Conservation (phyloP, 2,113 vertebrate species). For the Mesembrinibis cayennensis region DNA sequence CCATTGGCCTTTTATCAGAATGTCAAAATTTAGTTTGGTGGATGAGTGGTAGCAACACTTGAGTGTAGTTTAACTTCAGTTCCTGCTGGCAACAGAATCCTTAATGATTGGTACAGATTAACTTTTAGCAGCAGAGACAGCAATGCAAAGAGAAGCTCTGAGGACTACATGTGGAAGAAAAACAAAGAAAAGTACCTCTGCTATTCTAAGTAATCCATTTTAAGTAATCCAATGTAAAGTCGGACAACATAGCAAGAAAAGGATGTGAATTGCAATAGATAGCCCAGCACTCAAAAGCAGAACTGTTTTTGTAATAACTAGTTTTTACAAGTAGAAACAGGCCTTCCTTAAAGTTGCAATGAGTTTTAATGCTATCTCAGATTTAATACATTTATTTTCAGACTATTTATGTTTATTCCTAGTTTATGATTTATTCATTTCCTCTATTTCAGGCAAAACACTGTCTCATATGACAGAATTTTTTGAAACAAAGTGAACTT, state of each 20-base stretch:
- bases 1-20: neutral
- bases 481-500: neutral
- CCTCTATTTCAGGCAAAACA: neutral
- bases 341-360: neutral
- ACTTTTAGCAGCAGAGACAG: neutral
- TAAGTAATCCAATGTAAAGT: neutral
- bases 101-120: conserved; percentile 31
- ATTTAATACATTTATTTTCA: conserved; percentile 32
- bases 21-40: neutral
- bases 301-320: neutral
- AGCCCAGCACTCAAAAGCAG: conserved; percentile 38
- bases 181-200: conserved; percentile 1
- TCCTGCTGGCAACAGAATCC: conserved; percentile 12
- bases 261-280: conserved; percentile 14
- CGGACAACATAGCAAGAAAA: neutral
- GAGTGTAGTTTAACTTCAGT: neutral
- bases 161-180: neutral
- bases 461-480: neutral
- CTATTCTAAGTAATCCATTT: conserved; percentile 30
- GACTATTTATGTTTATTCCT: conserved; percentile 9
- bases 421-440: neutral
- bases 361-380: neutral
- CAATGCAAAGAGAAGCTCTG: neutral
- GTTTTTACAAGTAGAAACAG: conserved; percentile 23
- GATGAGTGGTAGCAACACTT: neutral